A percentile compares a stretch with the other conserved stretches of the same genome.
phyloP scores from a whole-genome alignment of 1,140 invertebrate genomes.

The Proales similis region DNA sequence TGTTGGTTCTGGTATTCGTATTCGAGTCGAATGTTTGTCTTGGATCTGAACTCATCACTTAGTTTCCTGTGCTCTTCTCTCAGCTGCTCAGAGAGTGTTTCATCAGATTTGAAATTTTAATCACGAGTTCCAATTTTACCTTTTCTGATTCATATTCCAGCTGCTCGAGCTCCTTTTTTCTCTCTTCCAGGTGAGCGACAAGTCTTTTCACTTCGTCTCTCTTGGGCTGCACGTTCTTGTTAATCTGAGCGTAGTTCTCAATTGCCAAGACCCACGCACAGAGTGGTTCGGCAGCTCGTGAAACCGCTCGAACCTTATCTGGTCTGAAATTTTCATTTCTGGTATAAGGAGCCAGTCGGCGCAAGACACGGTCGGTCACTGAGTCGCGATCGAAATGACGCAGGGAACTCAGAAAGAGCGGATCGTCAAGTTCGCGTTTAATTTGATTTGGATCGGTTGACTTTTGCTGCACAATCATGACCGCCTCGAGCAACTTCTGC shows the following conservation, averaged over 20 bases:
- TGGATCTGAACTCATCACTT: constrained; percentile 61
- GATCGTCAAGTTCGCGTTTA: constrained; percentile 64
- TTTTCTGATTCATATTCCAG: constrained; percentile 67
- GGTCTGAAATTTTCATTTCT: constrained; percentile 73
- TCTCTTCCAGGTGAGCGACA: constrained; percentile 61
- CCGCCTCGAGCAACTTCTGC: constrained; percentile 78
- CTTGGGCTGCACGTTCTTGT: constrained; percentile 44
- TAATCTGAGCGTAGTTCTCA: constrained; percentile 50
- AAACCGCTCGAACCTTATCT: constrained; percentile 64
- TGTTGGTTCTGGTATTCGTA: constrained; percentile 64
- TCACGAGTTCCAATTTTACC: constrained; percentile 39
- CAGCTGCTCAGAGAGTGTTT: too few species aligned
- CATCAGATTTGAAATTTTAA: constrained; percentile 8
- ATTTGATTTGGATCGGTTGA: constrained; percentile 75
- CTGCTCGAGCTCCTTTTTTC: constrained; percentile 66
- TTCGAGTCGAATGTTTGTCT: constrained; percentile 67
- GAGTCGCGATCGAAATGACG: constrained; percentile 77
- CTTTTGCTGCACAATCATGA: constrained; percentile 68
- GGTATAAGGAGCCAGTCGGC: constrained; percentile 69
- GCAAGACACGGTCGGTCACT: constrained; percentile 68
- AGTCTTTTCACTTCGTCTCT: background rate
- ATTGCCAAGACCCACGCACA: constrained; percentile 52
- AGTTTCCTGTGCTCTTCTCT: constrained; percentile 54
- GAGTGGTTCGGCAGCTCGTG: constrained; percentile 45
- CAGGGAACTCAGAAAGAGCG: constrained; percentile 58